phyloP scores from a whole-genome alignment of 2,888 invertebrate genomes.

The Troilus luridus region DNA sequence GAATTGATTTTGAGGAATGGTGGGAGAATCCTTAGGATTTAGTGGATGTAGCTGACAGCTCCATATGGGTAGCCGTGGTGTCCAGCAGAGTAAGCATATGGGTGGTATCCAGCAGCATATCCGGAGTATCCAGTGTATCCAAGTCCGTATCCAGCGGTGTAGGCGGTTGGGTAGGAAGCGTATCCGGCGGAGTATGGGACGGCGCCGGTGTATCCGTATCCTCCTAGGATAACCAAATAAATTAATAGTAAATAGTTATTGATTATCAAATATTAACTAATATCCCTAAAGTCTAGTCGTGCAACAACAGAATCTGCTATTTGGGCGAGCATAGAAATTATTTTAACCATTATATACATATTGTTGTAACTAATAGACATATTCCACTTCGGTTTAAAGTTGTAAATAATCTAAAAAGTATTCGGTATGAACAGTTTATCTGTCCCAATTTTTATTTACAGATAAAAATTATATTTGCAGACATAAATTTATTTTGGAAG shows the following conservation, averaged over 20 bases:
- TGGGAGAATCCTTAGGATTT: neutral
- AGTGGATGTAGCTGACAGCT: slow-evolving; percentile 46
- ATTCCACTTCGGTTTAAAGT: too few species aligned
- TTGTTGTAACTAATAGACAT: too few species aligned
- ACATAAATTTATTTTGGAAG: too few species aligned
- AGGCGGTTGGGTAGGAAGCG: slow-evolving; percentile 5
- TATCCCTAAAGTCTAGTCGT: neutral
- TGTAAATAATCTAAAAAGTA: too few species aligned
- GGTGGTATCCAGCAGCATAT: slow-evolving; percentile 38
- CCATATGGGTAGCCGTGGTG: neutral
- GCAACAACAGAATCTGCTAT: too few species aligned
- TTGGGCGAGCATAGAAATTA: too few species aligned
- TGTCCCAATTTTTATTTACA: too few species aligned
- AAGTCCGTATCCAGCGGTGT: slow-evolving; percentile 50
- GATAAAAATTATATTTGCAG: too few species aligned
- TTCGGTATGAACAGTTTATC: too few species aligned
- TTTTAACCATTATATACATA: too few species aligned
- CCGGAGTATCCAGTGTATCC: slow-evolving; percentile 49
- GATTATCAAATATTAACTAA: neutral
- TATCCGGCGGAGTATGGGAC: slow-evolving; percentile 48
- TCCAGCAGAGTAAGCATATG: slow-evolving; percentile 33
- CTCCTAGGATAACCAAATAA: slow-evolving; percentile 4
- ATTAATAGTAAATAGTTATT: neutral
- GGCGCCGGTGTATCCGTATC: neutral
- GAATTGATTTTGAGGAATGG: neutral